Evolutionary conservation across 2,888 invertebrate genomes (phyloP), one percentile per base, ranked within the genome.

Genomic region (Carterocephalus palaemon): DNA sequence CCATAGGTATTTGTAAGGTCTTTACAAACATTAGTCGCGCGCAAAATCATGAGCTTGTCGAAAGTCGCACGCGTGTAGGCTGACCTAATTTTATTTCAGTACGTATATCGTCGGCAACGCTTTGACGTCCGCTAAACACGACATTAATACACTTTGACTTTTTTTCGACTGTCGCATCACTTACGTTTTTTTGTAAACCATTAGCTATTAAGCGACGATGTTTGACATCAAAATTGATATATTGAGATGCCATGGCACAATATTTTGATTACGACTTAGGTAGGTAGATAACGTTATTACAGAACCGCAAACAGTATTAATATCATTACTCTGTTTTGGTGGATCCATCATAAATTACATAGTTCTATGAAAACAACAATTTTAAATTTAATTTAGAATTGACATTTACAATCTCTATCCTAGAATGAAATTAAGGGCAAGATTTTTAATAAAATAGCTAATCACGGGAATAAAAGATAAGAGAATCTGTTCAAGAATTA

Each of bases 91-190:
- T 73, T 81, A 80, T 81, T 80, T 80, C 73, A 67, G 78, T 75
- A 36, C 43, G 28, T 16, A 28, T 55, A 64, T 60, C 57, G 67
- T 60, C 78, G 77, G 76, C 72, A 62, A 68, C 56, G 65, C 82
- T 84, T 84, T 86, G 86, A 82, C 86, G 76, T 81, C 72, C 64
- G 70, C 72, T 80, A 76, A 83, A 84, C 85, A 81, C 78, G 78
- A 79, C 85, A 82, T 83, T 81, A 84, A 85, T 82, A 82, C 76
- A 73, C 75, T 79, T 70, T 67, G 67, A 63, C 62, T 73, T 81
- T 81, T 80, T 85, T 81, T 72, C 66, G 58, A 59, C 77, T 81
- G 85, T 82, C 86, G 75, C 82, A 85, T 84, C 79, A 79, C 80
- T 86, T 79, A 79, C 68, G 67, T 72, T 76, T 79, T 72, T 75